Conservation (phyloP, 64 coral and sea anemone genomes). For the Hydrozoanthus tunicans region DNA sequence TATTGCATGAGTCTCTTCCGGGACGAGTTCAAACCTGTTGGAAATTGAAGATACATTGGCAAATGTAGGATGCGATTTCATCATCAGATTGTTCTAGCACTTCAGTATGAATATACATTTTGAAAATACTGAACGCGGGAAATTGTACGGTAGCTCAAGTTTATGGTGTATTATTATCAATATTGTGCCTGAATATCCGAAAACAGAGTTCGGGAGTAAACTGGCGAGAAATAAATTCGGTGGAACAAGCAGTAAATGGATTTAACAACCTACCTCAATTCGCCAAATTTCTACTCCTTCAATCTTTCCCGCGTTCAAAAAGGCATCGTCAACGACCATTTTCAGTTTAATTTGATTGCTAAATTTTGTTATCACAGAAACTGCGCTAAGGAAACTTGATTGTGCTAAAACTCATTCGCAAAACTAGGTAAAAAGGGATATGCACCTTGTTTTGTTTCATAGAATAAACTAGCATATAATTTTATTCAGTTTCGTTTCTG, state of each 20-base stretch:
- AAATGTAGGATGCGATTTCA: not conserved
- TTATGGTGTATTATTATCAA: not conserved
- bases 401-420: constrained; percentile 16
- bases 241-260: not conserved
- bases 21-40: not conserved
- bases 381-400: not conserved
- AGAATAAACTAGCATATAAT: constrained; percentile 1
- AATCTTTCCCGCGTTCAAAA: constrained; percentile 80
- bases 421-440: not conserved
- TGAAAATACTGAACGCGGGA: not conserved
- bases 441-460: constrained; percentile 15
- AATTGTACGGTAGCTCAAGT: not conserved
- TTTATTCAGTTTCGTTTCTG: constrained; percentile 20
- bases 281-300: constrained; percentile 91
- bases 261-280: constrained; percentile 71
- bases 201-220: not conserved
- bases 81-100: not conserved
- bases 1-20: not conserved
- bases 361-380: not conserved
- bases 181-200: not conserved
- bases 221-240: not conserved
- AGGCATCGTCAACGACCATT: constrained; percentile 88
- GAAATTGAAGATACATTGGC: too few relatives aligned
- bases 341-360: not conserved
- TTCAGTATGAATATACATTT: not conserved